These are phyloP conservation scores for Dasysyrphus albostriatus DNA, from an alignment of 2,888 invertebrate species.

Conservation along the genomic window DNA sequence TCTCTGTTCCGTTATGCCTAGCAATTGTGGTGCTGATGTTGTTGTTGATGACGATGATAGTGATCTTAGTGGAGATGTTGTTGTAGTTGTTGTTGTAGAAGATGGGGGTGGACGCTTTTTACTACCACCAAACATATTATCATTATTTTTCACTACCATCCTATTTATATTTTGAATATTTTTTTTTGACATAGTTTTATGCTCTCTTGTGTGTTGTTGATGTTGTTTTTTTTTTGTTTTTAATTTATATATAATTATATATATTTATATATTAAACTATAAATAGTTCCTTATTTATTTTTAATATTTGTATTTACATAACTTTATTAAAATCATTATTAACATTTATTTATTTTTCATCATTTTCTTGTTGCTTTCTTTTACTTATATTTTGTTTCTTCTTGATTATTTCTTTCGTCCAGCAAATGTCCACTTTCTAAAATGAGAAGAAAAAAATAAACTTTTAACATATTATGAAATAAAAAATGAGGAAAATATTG, in stretches of 20 bases:
- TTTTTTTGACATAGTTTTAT: conserved; percentile 51
- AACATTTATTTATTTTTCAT: not conserved
- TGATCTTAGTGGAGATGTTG: conserved; percentile 2
- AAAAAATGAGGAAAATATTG: too few relatives aligned
- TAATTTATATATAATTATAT: too few relatives aligned
- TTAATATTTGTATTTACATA: conserved; percentile 4
- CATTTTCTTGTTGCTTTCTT: not conserved
- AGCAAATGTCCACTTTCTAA: not conserved
- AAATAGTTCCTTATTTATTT: conserved; percentile 5
- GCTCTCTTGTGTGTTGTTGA: not conserved
- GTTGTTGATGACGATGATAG: conserved; percentile 8
- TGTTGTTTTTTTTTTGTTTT: too few relatives aligned
- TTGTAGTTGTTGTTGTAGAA: conserved; percentile 9
- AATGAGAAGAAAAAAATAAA: not conserved
- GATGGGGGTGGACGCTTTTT: conserved; percentile 73
- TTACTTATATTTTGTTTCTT: not conserved
- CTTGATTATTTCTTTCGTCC: not conserved
- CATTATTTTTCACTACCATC: conserved; percentile 58
- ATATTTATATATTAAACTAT: conserved; percentile 6
- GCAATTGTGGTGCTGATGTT: not conserved
- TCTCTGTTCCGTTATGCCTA: conserved; percentile 27
- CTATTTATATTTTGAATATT: conserved; percentile 60
- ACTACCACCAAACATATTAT: conserved; percentile 76
- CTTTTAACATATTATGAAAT: too few relatives aligned
- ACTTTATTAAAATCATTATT: conserved; percentile 3